Evolutionary conservation across 2,113 vertebrate genomes (phyloP), one percentile per base, ranked within the genome.

Genomic region (Pomatostomus ruficeps): DNA sequence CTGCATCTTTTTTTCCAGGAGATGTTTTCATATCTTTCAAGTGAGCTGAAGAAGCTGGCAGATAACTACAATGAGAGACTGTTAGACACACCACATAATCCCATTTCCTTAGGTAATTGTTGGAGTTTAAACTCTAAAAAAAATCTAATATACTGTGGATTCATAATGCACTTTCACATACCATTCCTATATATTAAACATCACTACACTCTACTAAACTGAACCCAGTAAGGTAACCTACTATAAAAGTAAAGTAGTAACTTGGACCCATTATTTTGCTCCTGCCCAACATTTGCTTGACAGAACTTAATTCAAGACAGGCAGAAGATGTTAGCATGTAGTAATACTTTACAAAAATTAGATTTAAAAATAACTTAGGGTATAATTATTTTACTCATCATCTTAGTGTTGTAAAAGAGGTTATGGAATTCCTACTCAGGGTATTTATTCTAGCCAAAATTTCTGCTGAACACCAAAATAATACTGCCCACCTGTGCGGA

Each of bases 21-120:
- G 97, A 98, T 99, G 96, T 99, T 99, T 98, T 97, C 83, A 2
- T 98, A 99, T 95, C 98, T 99, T 98, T 98, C 98, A 63, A 97
- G 97, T 91, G 98, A 99, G 96, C 95, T 99, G 92, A 98, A 98
- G 96, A 98, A 96, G 85, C 96, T 99, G 93, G 98, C 99, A 65
- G 98, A 98, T 85, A 95, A 65, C 70, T 98, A 99, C 55, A 98
- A 96, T 73, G 99, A 99, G 96, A 98, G 99, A 93, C 95, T 99
- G 68, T 98, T 99, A 88, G 95, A 98, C 66, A 99, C 99, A 77
- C 98, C 99, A 67, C 99, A 99, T 91, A 99, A 99, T 95, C 99
- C 99, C 80, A 99, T 99, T 96, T 99, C 99, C 57, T 97, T 99
- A 97, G 99, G 99, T 99, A 98, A 97, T 75, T 76, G 33, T 21